Percentiles rank a stretch among this genome's conserved stretches.
Evolutionary conservation across 2,113 vertebrate genomes (phyloP).

Genomic region (Physeter macrocephalus): DNA sequence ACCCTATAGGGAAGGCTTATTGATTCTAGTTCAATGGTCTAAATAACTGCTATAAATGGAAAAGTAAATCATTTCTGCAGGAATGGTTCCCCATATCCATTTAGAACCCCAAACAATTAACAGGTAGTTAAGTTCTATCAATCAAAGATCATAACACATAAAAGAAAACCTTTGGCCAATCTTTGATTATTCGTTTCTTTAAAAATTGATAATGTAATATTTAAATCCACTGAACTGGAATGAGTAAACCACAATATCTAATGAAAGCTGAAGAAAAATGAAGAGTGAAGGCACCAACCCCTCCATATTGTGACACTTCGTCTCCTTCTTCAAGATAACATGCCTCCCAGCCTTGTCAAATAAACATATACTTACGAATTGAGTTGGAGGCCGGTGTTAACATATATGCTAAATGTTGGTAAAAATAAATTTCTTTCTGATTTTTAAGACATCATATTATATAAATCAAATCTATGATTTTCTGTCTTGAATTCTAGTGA

Average conservation of each 20-base stretch:
- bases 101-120: background rate
- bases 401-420: background rate
- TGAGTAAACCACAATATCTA: background rate
- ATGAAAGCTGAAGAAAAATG: background rate
- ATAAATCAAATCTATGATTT: background rate
- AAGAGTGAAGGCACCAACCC: background rate
- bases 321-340: background rate
- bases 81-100: background rate
- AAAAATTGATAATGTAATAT: background rate
- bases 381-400: background rate
- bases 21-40: background rate
- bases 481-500: background rate
- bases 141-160: background rate
- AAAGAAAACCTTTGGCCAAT: background rate
- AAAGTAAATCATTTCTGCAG: background rate
- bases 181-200: background rate
- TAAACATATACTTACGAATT: background rate
- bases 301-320: background rate
- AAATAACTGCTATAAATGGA: background rate
- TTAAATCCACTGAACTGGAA: background rate
- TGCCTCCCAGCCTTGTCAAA: background rate
- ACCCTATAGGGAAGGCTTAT: background rate
- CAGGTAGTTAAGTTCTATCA: background rate
- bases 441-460: background rate
- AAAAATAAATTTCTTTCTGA: background rate